Conservation (phyloP, 2,888 invertebrate genomes). For the Allacma fusca region DNA sequence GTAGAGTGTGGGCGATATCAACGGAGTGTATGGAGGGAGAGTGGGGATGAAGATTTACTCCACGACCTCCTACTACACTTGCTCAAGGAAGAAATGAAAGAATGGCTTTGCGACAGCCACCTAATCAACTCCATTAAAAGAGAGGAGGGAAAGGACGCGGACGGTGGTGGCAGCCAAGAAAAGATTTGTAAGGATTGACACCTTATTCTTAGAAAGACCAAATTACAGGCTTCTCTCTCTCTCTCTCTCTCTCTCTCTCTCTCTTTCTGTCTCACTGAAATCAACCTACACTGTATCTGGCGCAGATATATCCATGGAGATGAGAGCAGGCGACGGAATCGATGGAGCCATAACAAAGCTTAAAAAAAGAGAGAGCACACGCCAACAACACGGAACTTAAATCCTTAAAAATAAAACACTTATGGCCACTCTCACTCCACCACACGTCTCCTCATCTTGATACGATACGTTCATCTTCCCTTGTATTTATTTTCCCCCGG, state of each 20-base stretch:
- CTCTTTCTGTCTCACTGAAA: neutral
- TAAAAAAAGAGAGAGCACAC: conserved; percentile 27
- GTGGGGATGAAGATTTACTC: neutral
- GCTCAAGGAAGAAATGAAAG: conserved; percentile 13
- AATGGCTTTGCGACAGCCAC: conserved; percentile 23
- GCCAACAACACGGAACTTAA: conserved; percentile 24
- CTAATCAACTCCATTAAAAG: conserved; percentile 20
- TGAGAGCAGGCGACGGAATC: conserved; percentile 12
- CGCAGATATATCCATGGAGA: neutral
- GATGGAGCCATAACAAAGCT: conserved; percentile 17
- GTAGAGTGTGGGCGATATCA: neutral
- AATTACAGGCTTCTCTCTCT: conserved; percentile 15
- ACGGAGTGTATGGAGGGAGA: neutral
- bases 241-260: neutral
- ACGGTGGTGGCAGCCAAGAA: neutral
- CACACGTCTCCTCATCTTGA: neutral
- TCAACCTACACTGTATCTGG: neutral
- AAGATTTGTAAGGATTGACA: conserved; percentile 35
- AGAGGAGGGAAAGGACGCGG: neutral
- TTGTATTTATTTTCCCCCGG: conserved; percentile 7
- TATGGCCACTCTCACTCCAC: conserved; percentile 11
- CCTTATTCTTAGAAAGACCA: conserved; percentile 32
- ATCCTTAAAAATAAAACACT: conserved; percentile 11
- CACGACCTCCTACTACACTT: conserved; percentile 17
- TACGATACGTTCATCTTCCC: neutral